These are phyloP conservation scores for Caerostris darwini DNA, from an alignment of 1,140 invertebrate species.

Conservation along the genomic window DNA sequence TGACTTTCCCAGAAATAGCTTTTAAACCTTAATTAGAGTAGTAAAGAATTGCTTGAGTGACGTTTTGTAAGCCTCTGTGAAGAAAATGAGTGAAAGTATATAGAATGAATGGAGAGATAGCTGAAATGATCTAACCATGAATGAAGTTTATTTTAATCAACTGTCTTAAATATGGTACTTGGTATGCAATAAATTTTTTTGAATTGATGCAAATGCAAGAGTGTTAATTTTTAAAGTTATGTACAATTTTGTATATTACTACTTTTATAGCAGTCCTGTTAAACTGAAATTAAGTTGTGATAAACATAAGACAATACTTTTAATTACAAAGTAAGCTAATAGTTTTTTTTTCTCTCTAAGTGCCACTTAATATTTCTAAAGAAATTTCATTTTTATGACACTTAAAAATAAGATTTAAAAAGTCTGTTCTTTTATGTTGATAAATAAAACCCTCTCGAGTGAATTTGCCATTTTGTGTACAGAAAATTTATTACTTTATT, in stretches of 20 bases:
- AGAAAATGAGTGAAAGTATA: not conserved
- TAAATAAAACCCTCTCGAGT: not conserved
- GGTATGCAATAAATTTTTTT: not conserved
- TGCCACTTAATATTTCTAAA: too few relatives aligned
- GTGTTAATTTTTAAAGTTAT: not conserved
- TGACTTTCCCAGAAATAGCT: slow-evolving; percentile 1
- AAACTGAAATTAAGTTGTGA: not conserved
- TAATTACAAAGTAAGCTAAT: not conserved
- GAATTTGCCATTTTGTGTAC: not conserved
- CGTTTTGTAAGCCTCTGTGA: not conserved
- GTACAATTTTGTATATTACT: not conserved
- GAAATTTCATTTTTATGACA: too few relatives aligned
- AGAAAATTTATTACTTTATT: slow-evolving; percentile 33
- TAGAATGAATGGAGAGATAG: slow-evolving; percentile 4
- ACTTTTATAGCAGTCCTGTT: not conserved
- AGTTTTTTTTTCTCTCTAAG: too few relatives aligned
- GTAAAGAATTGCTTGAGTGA: slow-evolving; percentile 21
- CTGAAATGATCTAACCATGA: not conserved
- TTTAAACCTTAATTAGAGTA: slow-evolving; percentile 26
- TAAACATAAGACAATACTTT: not conserved
- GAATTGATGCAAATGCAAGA: not conserved
- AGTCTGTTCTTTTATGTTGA: too few relatives aligned
- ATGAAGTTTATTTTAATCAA: not conserved
- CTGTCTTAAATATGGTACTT: not conserved
- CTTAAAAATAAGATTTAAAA: too few relatives aligned